Percentiles rank a stretch among this genome's conserved stretches.
Evolutionary conservation across 2,797 vertebrate species (phyloP).

Genomic region (Micromesistius poutassou): DNA sequence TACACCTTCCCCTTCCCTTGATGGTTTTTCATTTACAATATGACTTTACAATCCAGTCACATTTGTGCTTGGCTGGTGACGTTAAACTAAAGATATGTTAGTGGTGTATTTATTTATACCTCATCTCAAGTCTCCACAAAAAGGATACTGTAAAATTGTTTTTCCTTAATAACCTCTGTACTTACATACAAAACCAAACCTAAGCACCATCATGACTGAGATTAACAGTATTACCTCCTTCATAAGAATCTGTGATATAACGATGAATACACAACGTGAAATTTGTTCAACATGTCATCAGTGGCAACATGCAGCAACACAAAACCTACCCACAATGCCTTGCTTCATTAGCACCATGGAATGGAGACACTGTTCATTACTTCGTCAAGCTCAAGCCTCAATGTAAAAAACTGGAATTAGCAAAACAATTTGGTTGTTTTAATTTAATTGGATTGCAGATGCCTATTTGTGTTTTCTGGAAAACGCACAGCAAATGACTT

Average conservation of each 20-base stretch:
- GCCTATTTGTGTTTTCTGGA: background rate
- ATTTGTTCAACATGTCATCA: background rate
- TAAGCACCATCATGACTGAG: background rate
- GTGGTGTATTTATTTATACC: background rate
- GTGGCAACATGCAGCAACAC: background rate
- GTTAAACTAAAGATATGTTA: background rate
- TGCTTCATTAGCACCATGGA: background rate
- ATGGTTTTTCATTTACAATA: background rate
- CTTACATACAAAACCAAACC: background rate
- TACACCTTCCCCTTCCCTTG: background rate
- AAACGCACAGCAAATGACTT: background rate
- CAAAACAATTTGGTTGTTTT: background rate
- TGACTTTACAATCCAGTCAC: background rate
- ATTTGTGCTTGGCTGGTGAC: background rate
- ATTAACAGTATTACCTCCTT: background rate
- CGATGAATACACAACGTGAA: background rate
- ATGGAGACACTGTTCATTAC: background rate
- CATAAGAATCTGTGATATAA: background rate
- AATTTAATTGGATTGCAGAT: background rate
- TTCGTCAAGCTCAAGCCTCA: background rate
- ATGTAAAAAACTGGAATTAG: background rate
- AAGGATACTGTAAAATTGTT: background rate
- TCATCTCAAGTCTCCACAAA: background rate
- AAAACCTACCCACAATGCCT: background rate
- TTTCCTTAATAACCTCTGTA: background rate